Conservation (phyloP, 2,888 invertebrate genomes). For the Drosophila mimica region DNA sequence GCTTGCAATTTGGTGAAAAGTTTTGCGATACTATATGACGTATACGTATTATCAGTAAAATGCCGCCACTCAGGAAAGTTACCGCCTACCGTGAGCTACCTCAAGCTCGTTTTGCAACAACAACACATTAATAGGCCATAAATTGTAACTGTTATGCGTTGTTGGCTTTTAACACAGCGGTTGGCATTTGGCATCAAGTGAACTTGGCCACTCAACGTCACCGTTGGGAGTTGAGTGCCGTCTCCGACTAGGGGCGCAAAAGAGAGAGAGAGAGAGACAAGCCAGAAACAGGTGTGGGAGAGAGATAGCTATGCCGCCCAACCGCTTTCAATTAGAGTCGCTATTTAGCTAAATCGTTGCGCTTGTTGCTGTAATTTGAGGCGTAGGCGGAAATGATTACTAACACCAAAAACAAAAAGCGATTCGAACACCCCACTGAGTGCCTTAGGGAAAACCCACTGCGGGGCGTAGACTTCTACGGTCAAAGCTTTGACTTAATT, state of each 20-base stretch:
- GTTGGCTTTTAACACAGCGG: constrained; percentile 77
- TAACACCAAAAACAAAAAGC: constrained; percentile 39
- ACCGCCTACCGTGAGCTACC: constrained; percentile 57
- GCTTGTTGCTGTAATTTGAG: constrained; percentile 69
- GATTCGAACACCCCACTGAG: constrained; percentile 17
- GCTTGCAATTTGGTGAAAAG: constrained; percentile 32
- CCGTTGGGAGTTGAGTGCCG: constrained; percentile 60
- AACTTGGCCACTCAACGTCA: constrained; percentile 37
- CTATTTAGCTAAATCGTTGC: constrained; percentile 78
- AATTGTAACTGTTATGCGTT: constrained; percentile 81
- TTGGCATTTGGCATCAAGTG: constrained; percentile 69
- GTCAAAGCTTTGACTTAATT: constrained; percentile 59
- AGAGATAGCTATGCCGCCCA: constrained; percentile 42
- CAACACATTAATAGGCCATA: constrained; percentile 78
- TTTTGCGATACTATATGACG: constrained; percentile 26
- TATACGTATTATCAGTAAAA: constrained; percentile 61
- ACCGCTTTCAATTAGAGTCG: constrained; percentile 76
- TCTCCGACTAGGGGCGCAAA: not conserved
- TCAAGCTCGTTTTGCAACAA: constrained; percentile 39
- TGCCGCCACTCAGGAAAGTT: constrained; percentile 19
- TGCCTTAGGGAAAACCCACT: constrained; percentile 38
- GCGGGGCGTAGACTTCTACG: constrained; percentile 11
- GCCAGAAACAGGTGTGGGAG: not conserved
- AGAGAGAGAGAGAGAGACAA: not conserved
- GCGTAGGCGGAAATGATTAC: constrained; percentile 73